phyloP scores from a whole-genome alignment of 2,797 vertebrate genomes.

The Ambastaia sidthimunki region DNA sequence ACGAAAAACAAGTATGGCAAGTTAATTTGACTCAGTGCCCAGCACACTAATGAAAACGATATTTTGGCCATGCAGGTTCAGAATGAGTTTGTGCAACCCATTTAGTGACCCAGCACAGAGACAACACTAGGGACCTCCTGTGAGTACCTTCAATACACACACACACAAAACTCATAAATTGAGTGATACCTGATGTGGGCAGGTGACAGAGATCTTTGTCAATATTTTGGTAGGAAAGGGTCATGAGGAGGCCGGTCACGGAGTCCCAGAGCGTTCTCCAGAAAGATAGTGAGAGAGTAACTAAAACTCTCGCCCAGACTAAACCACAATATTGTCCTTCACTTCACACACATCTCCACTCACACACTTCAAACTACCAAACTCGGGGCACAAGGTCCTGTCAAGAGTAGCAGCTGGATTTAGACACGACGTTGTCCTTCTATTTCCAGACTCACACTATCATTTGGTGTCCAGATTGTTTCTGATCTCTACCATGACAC shows the following conservation, averaged over 20 bases:
- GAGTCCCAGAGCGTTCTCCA: conserved; percentile 1
- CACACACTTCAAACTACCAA: not conserved
- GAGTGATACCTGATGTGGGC: conserved; percentile 46
- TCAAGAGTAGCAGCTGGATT: conserved; percentile 13
- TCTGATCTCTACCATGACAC: conserved; percentile 18
- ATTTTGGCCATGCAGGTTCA: conserved; percentile 16
- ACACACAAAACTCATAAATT: conserved; percentile 29
- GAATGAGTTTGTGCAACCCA: conserved; percentile 21
- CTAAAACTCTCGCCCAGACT: conserved; percentile 2
- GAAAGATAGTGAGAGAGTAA: not conserved
- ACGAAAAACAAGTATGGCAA: conserved; percentile 22
- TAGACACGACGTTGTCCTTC: conserved; percentile 1
- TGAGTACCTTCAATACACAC: conserved; percentile 12
- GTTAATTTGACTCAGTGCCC: conserved; percentile 19
- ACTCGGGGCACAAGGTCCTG: not conserved
- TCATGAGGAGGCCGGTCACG: conserved; percentile 14
- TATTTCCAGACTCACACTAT: not conserved
- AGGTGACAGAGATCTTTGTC: conserved; percentile 29
- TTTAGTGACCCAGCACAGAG: conserved; percentile 41
- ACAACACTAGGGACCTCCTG: conserved; percentile 26
- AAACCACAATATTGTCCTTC: conserved; percentile 16
- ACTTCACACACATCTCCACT: not conserved
- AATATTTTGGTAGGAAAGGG: conserved; percentile 36
- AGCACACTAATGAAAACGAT: conserved; percentile 15
- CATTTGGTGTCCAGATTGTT: conserved; percentile 22